Conservation (phyloP, 2,113 vertebrate species). For the Eolophus roseicapilla region DNA sequence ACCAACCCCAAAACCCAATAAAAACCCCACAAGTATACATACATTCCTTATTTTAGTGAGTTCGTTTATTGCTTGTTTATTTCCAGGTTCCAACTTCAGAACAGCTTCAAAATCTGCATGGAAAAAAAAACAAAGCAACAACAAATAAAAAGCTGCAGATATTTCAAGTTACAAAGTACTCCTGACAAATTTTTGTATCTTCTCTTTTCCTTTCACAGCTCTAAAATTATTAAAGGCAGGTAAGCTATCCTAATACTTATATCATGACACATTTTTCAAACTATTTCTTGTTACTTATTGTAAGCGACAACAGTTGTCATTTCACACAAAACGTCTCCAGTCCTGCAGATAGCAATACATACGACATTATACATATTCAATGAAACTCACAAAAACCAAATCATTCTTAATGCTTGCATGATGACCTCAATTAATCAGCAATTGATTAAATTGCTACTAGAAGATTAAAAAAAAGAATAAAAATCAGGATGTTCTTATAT, state of each 20-base stretch:
- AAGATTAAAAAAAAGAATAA: neutral
- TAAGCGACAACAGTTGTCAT: neutral
- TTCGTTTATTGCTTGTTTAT: slow-evolving; percentile 91
- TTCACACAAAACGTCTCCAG: neutral
- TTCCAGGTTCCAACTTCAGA: slow-evolving; percentile 91
- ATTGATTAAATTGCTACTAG: neutral
- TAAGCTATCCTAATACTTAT: neutral
- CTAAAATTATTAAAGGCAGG: neutral
- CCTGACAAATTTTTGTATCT: neutral
- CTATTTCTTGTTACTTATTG: neutral
- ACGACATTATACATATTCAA: neutral
- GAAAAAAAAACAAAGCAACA: neutral
- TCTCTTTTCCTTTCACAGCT: neutral
- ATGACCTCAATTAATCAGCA: neutral
- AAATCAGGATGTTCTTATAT: neutral
- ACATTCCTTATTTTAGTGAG: slow-evolving; percentile 88
- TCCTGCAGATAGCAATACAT: neutral
- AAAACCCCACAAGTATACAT: neutral
- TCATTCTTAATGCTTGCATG: neutral
- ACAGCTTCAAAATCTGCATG: slow-evolving; percentile 88
- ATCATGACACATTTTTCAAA: neutral
- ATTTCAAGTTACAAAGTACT: neutral
- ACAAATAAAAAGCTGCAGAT: neutral
- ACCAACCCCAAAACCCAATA: neutral
- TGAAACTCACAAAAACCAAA: neutral